Evolutionary conservation across 2,113 vertebrate species (phyloP).

Genomic region (Catagonus wagneri): DNA sequence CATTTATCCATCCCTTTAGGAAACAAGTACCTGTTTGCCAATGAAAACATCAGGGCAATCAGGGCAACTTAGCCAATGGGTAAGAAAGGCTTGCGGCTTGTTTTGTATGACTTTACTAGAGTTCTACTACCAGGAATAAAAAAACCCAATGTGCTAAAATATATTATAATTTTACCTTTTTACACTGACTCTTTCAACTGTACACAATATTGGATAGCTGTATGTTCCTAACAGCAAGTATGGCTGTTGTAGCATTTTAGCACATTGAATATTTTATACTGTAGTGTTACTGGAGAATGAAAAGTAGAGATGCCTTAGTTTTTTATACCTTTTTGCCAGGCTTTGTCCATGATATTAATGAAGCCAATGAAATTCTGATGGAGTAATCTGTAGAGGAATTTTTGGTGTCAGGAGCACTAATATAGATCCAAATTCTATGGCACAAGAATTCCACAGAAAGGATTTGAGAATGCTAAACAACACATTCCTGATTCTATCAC

Average conservation of each 20-base stretch:
- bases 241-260: neutral
- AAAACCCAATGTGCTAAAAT: neutral
- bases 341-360: neutral
- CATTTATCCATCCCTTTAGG: neutral
- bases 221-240: conserved; percentile 20
- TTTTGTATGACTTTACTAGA: neutral
- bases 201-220: neutral
- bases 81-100: neutral
- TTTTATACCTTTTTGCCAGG: neutral
- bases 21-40: neutral
- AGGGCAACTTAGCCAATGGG: neutral
- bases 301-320: neutral
- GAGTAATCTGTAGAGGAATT: neutral
- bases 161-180: neutral
- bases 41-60: neutral
- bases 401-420: neutral
- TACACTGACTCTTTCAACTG: neutral
- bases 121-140: neutral
- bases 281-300: neutral
- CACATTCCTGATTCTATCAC: too few relatives aligned
- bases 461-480: neutral
- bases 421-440: neutral
- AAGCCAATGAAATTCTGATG: neutral
- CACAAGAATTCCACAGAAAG: neutral
- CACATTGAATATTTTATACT: neutral